A percentile compares a stretch with the other conserved stretches of the same genome.
These are phyloP conservation scores for Xenotilapia caudafasciata DNA, from an alignment of 2,113 vertebrate species.

Conservation along the genomic window DNA sequence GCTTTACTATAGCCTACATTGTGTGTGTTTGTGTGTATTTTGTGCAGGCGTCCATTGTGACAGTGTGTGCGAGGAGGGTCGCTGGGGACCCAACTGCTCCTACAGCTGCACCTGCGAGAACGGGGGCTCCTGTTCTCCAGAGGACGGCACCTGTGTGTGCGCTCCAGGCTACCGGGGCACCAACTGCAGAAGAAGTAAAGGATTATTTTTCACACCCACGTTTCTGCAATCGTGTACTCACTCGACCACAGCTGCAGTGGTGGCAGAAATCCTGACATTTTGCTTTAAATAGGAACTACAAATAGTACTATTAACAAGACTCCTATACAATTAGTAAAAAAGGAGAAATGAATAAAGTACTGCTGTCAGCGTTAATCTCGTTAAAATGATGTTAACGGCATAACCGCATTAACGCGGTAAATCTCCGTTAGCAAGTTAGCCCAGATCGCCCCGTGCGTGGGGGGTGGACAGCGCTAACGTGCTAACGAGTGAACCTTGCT, in stretches of 20 bases:
- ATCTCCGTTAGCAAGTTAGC: too few species aligned
- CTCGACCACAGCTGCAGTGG: neutral
- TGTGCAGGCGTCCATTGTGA: conserved; percentile 82
- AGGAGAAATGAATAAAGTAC: neutral
- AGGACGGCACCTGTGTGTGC: conserved; percentile 87
- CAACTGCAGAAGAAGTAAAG: conserved; percentile 85
- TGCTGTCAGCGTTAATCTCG: neutral
- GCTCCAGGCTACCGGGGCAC: conserved; percentile 82
- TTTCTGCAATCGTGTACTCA: neutral
- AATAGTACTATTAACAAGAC: neutral
- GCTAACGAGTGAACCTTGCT: neutral
- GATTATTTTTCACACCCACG: neutral
- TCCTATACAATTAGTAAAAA: neutral
- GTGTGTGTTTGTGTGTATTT: neutral
- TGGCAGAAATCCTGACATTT: neutral
- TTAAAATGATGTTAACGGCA: neutral
- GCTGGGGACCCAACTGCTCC: conserved; percentile 90
- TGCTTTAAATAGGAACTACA: neutral
- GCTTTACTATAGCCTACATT: neutral
- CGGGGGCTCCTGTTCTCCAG: conserved; percentile 82
- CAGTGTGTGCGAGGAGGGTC: conserved; percentile 76
- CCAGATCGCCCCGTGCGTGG: fast-evolving
- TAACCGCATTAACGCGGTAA: neutral
- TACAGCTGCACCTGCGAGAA: conserved; percentile 86
- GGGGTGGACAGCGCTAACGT: neutral